A percentile compares a stretch with the other conserved stretches of the same genome.
Evolutionary conservation across 2,113 vertebrate species (phyloP).

Genomic region (Hippocampus zosterae): DNA sequence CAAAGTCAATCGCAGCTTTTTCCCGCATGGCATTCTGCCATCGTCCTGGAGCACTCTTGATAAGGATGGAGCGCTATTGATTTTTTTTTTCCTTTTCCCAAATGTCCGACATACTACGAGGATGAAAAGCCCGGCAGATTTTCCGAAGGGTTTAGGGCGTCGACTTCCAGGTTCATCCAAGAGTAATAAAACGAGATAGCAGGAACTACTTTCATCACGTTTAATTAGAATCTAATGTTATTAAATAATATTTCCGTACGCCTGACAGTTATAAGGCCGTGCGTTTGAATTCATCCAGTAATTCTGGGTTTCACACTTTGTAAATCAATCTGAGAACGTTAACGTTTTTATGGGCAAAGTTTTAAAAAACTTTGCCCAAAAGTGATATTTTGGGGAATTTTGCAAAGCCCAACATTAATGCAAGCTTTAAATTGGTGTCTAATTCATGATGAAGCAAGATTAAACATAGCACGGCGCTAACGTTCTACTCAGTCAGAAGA

Average conservation of each 20-base stretch:
- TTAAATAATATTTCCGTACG: not conserved
- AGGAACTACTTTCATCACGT: not conserved
- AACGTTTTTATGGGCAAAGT: too few species aligned
- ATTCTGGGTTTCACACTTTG: too few species aligned
- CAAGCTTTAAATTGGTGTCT: too few species aligned
- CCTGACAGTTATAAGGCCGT: not conserved
- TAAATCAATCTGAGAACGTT: too few species aligned
- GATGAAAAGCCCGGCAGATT: constrained; percentile 17
- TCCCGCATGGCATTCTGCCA: constrained; percentile 47
- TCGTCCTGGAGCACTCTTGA: constrained; percentile 51
- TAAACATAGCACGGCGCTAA: too few species aligned
- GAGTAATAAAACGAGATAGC: not conserved
- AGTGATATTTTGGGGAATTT: too few species aligned
- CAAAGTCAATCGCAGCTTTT: constrained; percentile 52
- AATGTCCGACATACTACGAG: not conserved
- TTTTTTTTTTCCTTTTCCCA: constrained; percentile 38
- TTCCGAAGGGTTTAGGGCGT: constrained; percentile 29
- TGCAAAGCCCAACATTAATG: too few species aligned
- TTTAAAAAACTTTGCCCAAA: too few species aligned
- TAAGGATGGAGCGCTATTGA: constrained; percentile 56
- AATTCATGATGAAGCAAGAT: too few species aligned
- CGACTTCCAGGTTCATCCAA: constrained; percentile 7
- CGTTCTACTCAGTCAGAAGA: not conserved
- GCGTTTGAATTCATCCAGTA: not conserved
- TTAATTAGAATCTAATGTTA: not conserved